A percentile compares a stretch with the other conserved stretches of the same genome.
phyloP scores from a whole-genome alignment of 2,888 invertebrate genomes.

The Andrena trimmerana region DNA sequence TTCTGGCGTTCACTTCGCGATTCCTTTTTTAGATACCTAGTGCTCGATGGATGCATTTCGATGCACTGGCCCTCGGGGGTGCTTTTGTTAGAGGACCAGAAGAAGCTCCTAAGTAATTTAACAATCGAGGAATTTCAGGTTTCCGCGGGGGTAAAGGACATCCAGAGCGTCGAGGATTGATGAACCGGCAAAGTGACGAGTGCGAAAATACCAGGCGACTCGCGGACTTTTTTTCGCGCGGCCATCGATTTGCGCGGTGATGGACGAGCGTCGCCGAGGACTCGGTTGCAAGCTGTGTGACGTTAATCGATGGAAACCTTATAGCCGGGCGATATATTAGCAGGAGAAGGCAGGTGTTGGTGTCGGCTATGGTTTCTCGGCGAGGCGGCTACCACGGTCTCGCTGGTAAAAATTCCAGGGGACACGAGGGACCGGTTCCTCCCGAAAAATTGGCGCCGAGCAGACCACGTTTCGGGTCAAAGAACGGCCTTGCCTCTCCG shows the following conservation, averaged over 20 bases:
- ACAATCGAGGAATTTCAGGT: too few relatives aligned
- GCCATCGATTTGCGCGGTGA: slow-evolving; percentile 21
- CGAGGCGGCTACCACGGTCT: slow-evolving; percentile 27
- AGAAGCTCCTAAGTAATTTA: not conserved
- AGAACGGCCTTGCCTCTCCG: slow-evolving; percentile 83
- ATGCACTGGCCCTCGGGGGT: slow-evolving; percentile 6
- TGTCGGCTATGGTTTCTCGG: slow-evolving; percentile 45
- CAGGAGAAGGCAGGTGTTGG: slow-evolving; percentile 59
- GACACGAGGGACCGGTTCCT: slow-evolving; percentile 78
- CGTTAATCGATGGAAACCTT: slow-evolving; percentile 63
- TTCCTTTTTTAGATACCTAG: slow-evolving; percentile 5
- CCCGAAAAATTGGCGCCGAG: slow-evolving; percentile 82
- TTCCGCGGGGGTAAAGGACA: too few relatives aligned
- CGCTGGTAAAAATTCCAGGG: slow-evolving; percentile 72
- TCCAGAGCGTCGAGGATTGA: not conserved
- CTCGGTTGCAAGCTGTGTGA: slow-evolving; percentile 32
- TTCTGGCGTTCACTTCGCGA: slow-evolving; percentile 9
- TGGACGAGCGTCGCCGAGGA: slow-evolving; percentile 42
- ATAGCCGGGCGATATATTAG: slow-evolving; percentile 55
- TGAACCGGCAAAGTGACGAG: not conserved
- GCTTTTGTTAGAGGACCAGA: not conserved
- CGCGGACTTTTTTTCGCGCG: not conserved
- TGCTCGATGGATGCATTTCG: slow-evolving; percentile 15
- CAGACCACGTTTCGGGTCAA: slow-evolving; percentile 81
- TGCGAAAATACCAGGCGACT: not conserved